phyloP scores from a whole-genome alignment of 2,797 vertebrate genomes.

The Gambelia wislizenii region DNA sequence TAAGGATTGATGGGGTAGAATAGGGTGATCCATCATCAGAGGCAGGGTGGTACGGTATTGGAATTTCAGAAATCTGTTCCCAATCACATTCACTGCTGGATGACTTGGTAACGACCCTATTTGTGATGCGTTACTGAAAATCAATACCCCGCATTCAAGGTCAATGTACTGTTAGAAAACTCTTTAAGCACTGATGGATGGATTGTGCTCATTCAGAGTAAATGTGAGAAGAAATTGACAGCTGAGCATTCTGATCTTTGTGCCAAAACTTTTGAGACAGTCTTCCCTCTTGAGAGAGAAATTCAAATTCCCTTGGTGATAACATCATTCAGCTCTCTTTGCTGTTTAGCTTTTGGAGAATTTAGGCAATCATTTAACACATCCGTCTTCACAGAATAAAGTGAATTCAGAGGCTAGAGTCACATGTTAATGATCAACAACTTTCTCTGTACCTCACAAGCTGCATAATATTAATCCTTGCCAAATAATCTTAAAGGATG shows the following conservation, averaged over 20 bases:
- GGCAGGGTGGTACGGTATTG: slow-evolving; percentile 95
- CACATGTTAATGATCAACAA: slow-evolving; percentile 63
- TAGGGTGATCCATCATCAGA: slow-evolving; percentile 93
- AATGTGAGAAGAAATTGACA: slow-evolving; percentile 91
- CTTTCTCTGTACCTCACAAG: slow-evolving; percentile 52
- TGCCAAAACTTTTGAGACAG: slow-evolving; percentile 79
- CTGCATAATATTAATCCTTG: slow-evolving; percentile 56
- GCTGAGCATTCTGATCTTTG: slow-evolving; percentile 77
- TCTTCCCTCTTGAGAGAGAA: slow-evolving; percentile 63
- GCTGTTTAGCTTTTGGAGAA: slow-evolving; percentile 58
- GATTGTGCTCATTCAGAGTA: slow-evolving; percentile 87
- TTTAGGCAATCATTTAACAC: slow-evolving; percentile 64
- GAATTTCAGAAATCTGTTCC: slow-evolving; percentile 99
- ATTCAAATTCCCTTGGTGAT: slow-evolving; percentile 57
- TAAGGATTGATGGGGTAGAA: slow-evolving; percentile 95
- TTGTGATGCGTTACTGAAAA: slow-evolving; percentile 96
- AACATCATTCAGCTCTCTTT: slow-evolving; percentile 64
- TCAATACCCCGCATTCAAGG: slow-evolving; percentile 98
- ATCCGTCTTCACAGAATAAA: slow-evolving; percentile 65
- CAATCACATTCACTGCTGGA: slow-evolving; percentile 95
- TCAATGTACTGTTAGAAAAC: slow-evolving; percentile 99
- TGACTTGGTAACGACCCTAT: slow-evolving; percentile 90
- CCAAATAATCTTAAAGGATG: slow-evolving; percentile 21
- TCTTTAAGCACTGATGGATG: slow-evolving; percentile 97
- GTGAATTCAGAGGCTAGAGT: slow-evolving; percentile 60